Evolutionary conservation across 2,113 vertebrate genomes (phyloP), one percentile per base, ranked within the genome.

Genomic region (Perognathus longimembris): DNA sequence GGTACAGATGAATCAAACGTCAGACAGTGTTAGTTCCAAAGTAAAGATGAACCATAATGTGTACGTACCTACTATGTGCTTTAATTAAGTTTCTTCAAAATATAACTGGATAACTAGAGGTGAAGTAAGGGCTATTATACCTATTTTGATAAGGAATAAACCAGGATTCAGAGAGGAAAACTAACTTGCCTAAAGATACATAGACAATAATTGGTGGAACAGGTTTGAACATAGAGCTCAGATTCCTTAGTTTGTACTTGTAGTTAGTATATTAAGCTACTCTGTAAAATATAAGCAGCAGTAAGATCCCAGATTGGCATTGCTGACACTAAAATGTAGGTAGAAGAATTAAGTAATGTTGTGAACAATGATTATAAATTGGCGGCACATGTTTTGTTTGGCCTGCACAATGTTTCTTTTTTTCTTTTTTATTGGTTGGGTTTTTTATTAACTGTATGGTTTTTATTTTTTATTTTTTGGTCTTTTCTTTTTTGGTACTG

Each of bases 311-410:
- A 85, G 80, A 15, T 74, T 89, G 80, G 20, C 86, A 34, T 30
- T 90, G 87, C 40, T 83, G 94, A 59, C 67, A n/a, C 83, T 28
- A 90, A 42, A 80, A 83, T 4, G n/a, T 30, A 79, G n/a, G 28
- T 90, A 59, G 57, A 89, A 90, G 22, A 86, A 86, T 75, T 85
- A 96, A 88, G 36, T 32, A 93, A 54, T 81, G 30, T 85, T 92
- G 82, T 88, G 45, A 94, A 92, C 36, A 32, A 26, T 90, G 59
- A 73, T 8, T 89, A 26, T 91, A 95, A 94, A 71, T 54, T 86
- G 38, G 50, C 26, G 36, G 36, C 21, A 76, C 34, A 71, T 89
- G 7, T 74, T 95, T 92, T 90, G 3, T 78, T 93, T 89, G 63
- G 63, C 78, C 26, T 67, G 6, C n/a, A 87, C 32, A 77, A 34